Evolutionary conservation across 2,888 invertebrate species (phyloP).

Genomic region (Deilephila elpenor): DNA sequence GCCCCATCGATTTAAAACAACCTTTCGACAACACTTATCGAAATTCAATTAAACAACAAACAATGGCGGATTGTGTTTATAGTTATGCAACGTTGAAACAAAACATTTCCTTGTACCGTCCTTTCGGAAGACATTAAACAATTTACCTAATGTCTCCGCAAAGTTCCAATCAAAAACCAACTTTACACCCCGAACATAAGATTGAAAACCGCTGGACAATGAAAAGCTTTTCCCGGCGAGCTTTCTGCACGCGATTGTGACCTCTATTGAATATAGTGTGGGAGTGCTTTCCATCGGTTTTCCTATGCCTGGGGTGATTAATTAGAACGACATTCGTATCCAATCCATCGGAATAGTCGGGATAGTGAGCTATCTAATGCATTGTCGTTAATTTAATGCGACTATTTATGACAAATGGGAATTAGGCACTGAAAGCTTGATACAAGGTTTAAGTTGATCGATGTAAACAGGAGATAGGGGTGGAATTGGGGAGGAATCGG

Average conservation of each 20-base stretch:
- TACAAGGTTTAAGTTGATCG: constrained; percentile 58
- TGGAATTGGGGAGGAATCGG: neutral
- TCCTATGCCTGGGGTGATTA: constrained; percentile 48
- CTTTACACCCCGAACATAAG: constrained; percentile 61
- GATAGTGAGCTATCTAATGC: constrained; percentile 78
- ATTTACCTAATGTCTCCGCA: constrained; percentile 73
- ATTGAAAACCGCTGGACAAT: constrained; percentile 56
- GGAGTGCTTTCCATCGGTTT: constrained; percentile 24
- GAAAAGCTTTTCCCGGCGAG: constrained; percentile 34
- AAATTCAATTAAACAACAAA: constrained; percentile 44
- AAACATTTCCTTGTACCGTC: constrained; percentile 68
- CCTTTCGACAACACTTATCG: constrained; percentile 21
- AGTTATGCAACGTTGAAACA: constrained; percentile 59
- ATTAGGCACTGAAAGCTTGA: constrained; percentile 59
- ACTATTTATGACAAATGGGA: constrained; percentile 80
- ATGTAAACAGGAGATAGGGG: constrained; percentile 43
- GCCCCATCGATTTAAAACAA: constrained; percentile 7
- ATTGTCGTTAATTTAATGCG: constrained; percentile 83
- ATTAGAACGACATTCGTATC: constrained; percentile 63
- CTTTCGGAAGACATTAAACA: constrained; percentile 77
- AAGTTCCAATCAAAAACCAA: constrained; percentile 44
- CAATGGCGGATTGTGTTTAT: constrained; percentile 43
- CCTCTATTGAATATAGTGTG: constrained; percentile 7
- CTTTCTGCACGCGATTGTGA: constrained; percentile 29
- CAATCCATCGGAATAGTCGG: constrained; percentile 87